These are phyloP conservation scores for Synanthedon andrenaeformis DNA, from an alignment of 2,888 invertebrate species.

Conservation along the genomic window DNA sequence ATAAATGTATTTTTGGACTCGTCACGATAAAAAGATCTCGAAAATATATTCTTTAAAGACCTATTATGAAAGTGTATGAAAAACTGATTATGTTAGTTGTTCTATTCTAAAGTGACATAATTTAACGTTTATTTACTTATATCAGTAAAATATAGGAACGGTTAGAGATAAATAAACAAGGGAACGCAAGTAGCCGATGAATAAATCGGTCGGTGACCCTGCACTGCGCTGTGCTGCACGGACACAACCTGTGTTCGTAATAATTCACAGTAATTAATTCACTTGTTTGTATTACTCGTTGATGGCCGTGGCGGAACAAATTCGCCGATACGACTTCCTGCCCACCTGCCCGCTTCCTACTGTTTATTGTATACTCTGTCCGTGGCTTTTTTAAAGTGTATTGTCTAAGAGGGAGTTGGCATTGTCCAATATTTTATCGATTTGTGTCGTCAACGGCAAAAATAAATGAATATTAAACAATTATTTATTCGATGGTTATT, in stretches of 20 bases:
- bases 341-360: conserved; percentile 2
- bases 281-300: conserved; percentile 19
- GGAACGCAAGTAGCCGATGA: conserved; percentile 29
- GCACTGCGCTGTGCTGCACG: conserved; percentile 1
- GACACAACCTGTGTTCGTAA: background rate
- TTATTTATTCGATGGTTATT: no score
- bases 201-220: conserved; percentile 52
- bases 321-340: conserved; percentile 22
- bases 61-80: no score
- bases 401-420: background rate
- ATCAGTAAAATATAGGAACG: background rate
- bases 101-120: no score
- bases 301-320: conserved; percentile 17
- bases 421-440: no score
- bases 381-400: background rate
- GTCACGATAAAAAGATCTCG: no score
- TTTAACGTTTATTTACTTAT: background rate
- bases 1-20: no score
- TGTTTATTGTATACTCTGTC: background rate
- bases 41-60: no score
- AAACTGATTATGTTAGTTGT: no score
- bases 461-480: no score
- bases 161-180: conserved; percentile 28
- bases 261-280: conserved; percentile 15
- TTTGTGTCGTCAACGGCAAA: background rate